phyloP scores from a whole-genome alignment of 2,797 vertebrate species.

The Decapterus maruadsi region DNA sequence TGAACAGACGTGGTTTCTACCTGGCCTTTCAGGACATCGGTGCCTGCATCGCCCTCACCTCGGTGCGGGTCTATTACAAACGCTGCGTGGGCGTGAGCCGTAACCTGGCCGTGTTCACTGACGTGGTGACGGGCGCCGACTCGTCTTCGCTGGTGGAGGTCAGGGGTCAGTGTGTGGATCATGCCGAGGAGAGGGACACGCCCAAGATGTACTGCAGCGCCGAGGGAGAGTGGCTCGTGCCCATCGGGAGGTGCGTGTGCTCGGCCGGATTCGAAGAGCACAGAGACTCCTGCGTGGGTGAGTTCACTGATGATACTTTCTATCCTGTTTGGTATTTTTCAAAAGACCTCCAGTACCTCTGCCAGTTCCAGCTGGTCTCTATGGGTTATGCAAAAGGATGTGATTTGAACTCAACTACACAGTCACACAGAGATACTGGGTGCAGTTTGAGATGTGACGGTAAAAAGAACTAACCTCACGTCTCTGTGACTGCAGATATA shows the following conservation, averaged over 20 bases:
- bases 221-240: conserved; percentile 97
- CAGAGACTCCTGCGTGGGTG: conserved; percentile 92
- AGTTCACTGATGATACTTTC: conserved; percentile 65
- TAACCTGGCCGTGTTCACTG: conserved; percentile 94
- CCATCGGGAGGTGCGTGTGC: conserved; percentile 96
- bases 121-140: conserved; percentile 95
- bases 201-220: conserved; percentile 99
- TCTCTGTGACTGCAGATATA: not conserved
- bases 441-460: not conserved
- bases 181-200: conserved; percentile 95
- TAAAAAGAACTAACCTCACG: not conserved
- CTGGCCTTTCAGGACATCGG: conserved; percentile 98
- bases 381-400: not conserved
- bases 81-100: conserved; percentile 92
- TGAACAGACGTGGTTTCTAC: conserved; percentile 93
- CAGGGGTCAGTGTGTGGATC: conserved; percentile 93
- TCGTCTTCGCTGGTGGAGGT: conserved; percentile 97
- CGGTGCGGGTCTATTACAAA: conserved; percentile 95
- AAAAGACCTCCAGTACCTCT: not conserved
- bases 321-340: not conserved
- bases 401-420: not conserved
- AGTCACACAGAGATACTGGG: not conserved
- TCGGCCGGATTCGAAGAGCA: conserved; percentile 94
- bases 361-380: not conserved
- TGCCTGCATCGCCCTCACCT: conserved; percentile 95